Base-by-base conservation (phyloP, 2,113 vertebrate genomes). In the Panthera leo region DNA sequence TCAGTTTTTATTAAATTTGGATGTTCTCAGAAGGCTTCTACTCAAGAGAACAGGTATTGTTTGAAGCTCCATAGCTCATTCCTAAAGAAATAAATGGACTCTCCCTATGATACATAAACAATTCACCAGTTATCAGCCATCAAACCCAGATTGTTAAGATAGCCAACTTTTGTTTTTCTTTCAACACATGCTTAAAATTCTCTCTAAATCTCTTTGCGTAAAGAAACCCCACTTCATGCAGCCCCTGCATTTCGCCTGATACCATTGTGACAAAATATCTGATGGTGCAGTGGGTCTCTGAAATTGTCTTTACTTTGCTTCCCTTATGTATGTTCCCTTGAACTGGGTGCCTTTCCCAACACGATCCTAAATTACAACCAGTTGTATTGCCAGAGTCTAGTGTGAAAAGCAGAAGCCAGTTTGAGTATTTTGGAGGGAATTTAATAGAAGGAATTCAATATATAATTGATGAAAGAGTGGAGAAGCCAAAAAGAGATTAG, bases 1-100 rank as follows among this genome's bases (percentile, higher is more conserved):
- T 89, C 29, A 79, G 34, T 15, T 87, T 97, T 84, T 96, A 92
- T 89, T 85, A 80, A 96, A 71, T 93, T 58, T 94, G n/a, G 12
- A 14, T 85, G 15, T 5, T 61, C 63, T 83, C 76, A 18, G 16
- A 90, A 76, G 11, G 18, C 36, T 45, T 85, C 75, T 96, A 63
- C 65, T 95, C 63, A 80, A 73, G 88, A 94, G 31, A 89, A 29
- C 12, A 45, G 78, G 36, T 75, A 45, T 68, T 76, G 45, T 95
- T 53, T 78, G 86, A 93, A 12, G 31, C 45, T 42, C 78, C 1
- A 4, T 48, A 31, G 89, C 55, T 79, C 45, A 65, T 86, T 93
- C 45, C 73, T 86, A 39, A 85, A 53, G 78, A 86, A 70, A 94
- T 15, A 95, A 92, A 91, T 67, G 36, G 29, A 5, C 93, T 79